phyloP scores from a whole-genome alignment of 2,113 vertebrate genomes.

The Glaucidium brasilianum region DNA sequence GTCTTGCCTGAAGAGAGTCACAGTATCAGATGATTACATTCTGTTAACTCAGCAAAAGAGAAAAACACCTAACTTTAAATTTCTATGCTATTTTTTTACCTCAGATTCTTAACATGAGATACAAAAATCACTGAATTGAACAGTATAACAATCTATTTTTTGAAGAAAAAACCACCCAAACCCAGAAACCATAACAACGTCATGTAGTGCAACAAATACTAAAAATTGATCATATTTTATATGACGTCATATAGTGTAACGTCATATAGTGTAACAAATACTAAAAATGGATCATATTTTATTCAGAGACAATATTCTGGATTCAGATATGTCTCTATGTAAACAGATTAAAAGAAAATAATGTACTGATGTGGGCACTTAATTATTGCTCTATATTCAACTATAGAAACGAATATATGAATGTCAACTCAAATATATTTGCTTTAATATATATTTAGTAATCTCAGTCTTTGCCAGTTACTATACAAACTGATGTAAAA shows the following conservation, averaged over 20 bases:
- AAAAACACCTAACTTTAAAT: not conserved
- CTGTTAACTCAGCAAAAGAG: not conserved
- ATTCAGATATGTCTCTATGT: not conserved
- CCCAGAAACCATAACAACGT: rapidly evolving
- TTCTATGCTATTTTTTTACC: not conserved
- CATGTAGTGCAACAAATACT: not conserved
- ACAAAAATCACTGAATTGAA: not conserved
- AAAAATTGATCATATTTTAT: not conserved
- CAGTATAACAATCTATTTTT: not conserved
- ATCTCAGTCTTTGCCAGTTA: not conserved
- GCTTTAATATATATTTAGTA: not conserved
- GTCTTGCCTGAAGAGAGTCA: not conserved
- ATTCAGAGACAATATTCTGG: not conserved
- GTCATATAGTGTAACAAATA: not conserved
- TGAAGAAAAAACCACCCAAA: not conserved
- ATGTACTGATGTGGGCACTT: not conserved
- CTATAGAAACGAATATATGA: not conserved
- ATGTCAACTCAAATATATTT: not conserved
- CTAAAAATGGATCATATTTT: not conserved
- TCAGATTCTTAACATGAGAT: not conserved
- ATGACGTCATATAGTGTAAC: not conserved
- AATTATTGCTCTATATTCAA: not conserved
- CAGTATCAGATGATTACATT: not conserved
- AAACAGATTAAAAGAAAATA: not conserved
- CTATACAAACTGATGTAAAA: not conserved